A percentile compares a stretch with the other conserved stretches of the same genome.
These are phyloP conservation scores for Druon quercuslanigerum DNA, from an alignment of 1,140 invertebrate species.

Conservation along the genomic window DNA sequence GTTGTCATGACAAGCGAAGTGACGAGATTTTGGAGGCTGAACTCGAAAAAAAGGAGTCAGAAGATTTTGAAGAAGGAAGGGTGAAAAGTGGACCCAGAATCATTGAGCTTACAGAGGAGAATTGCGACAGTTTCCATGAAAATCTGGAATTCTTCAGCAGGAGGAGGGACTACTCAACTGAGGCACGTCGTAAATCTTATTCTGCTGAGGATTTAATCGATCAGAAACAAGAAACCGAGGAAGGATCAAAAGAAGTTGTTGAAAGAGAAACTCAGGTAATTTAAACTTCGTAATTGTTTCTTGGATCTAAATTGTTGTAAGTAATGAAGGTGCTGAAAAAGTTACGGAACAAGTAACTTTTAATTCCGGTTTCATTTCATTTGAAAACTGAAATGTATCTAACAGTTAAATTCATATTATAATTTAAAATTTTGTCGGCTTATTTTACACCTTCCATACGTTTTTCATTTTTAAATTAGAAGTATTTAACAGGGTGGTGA, in stretches of 20 bases:
- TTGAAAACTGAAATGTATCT: background rate
- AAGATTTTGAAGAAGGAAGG: conserved; percentile 44
- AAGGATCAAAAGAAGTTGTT: conserved; percentile 21
- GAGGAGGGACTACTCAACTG: conserved; percentile 51
- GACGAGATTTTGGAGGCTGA: conserved; percentile 14
- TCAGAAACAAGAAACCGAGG: conserved; percentile 24
- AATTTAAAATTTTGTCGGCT: no score
- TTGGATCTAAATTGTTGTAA: no score
- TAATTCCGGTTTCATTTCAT: no score
- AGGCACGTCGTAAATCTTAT: conserved; percentile 33
- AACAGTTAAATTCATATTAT: background rate
- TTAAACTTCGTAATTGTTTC: no score
- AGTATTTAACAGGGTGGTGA: no score
- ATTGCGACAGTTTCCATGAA: conserved; percentile 72
- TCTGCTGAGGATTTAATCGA: background rate
- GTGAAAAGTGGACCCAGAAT: conserved; percentile 55
- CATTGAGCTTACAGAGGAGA: conserved; percentile 71
- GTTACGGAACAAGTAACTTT: no score
- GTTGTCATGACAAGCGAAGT: conserved; percentile 45
- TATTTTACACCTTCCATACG: no score
- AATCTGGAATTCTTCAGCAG: conserved; percentile 69
- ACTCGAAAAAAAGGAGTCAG: conserved; percentile 36
- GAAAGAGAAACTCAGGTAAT: background rate
- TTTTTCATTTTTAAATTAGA: no score
- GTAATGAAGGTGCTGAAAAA: no score